Conservation (phyloP, 2,888 invertebrate genomes). For the Liodrosophila aerea region DNA sequence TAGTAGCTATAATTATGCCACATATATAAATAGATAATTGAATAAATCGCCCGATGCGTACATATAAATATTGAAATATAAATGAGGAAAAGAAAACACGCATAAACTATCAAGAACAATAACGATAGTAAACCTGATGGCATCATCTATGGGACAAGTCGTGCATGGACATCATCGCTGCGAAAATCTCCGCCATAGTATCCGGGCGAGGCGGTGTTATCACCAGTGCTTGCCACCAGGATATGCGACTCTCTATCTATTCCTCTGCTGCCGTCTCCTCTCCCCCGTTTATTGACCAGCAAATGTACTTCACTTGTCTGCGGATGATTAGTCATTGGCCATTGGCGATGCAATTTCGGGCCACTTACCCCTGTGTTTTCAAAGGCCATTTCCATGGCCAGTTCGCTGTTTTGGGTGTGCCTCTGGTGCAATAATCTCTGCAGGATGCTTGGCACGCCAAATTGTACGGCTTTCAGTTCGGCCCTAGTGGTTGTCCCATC, state of each 20-base stretch:
- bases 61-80: too few species aligned
- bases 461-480: constrained; percentile 48
- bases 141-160: constrained; percentile 77
- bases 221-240: constrained; percentile 64
- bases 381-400: constrained; percentile 71
- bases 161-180: constrained; percentile 74
- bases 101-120: too few species aligned
- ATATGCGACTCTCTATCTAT: constrained; percentile 37
- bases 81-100: too few species aligned
- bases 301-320: constrained; percentile 60
- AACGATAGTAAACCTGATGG: too few species aligned
- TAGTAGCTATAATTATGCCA: too few species aligned
- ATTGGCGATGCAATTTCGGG: neutral
- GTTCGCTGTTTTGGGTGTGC: too few species aligned
- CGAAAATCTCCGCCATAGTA: constrained; percentile 64
- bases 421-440: too few species aligned
- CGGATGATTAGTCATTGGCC: neutral
- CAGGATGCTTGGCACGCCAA: too few species aligned
- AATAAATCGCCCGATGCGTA: too few species aligned
- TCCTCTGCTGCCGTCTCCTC: too few species aligned
- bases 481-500: constrained; percentile 38
- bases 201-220: constrained; percentile 62
- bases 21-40: too few species aligned
- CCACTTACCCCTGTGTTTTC: constrained; percentile 70
- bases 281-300: constrained; percentile 47